phyloP scores from a whole-genome alignment of 2,797 vertebrate genomes.

The Pseudocheirus occidentalis region DNA sequence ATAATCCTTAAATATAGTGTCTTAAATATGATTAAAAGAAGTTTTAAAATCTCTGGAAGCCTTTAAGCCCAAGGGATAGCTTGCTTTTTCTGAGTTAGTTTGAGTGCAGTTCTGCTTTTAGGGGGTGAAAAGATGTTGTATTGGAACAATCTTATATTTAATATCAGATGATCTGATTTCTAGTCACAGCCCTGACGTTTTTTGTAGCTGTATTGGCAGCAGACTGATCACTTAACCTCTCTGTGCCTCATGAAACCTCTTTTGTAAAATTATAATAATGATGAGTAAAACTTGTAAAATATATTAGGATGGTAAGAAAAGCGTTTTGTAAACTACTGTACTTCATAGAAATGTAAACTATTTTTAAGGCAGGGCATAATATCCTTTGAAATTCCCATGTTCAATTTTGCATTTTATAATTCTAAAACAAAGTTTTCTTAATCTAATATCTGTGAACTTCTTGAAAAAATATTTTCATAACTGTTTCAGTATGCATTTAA shows the following conservation, averaged over 20 bases:
- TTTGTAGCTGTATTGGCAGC: not conserved
- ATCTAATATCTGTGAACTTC: not conserved
- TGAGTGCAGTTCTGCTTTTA: not conserved
- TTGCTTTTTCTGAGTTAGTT: not conserved
- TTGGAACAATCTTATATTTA: not conserved
- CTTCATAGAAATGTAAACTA: not conserved
- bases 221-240: not conserved
- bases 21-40: not conserved
- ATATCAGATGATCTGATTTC: not conserved
- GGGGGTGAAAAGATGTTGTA: too few relatives aligned
- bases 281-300: not conserved
- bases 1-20: not conserved
- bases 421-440: not conserved
- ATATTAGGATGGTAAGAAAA: not conserved
- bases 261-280: not conserved
- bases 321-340: not conserved
- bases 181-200: not conserved
- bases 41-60: not conserved
- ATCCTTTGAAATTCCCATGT: not conserved
- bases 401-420: not conserved
- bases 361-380: not conserved
- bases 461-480: not conserved
- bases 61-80: not conserved
- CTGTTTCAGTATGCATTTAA: not conserved
- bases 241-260: not conserved